Base-by-base conservation (phyloP, 2,113 vertebrate genomes). In the Python bivittatus region DNA sequence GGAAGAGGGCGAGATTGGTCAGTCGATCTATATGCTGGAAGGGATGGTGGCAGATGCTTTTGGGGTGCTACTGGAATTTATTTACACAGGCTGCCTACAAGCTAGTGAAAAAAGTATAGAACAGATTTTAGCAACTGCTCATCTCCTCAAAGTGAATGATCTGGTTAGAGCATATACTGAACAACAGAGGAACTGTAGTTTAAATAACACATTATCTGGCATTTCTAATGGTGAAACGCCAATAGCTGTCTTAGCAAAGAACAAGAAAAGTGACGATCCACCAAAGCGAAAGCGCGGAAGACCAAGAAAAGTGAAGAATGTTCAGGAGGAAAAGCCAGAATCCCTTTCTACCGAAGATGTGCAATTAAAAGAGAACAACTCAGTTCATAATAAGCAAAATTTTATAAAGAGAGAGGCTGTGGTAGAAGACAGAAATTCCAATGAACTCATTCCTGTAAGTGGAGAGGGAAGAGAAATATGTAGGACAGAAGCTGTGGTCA, bases 81-180 rank as follows among this genome's bases (percentile, higher is more conserved):
- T 99, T 94, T 99, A 99, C 97, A 99, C 98, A 0, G 98, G 98
- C 15, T 98, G 94, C 90, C 97, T 99, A 86, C 98, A 96, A 0
- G 97, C 99, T 88, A 98, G 97, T 93, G 97, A 98, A 93, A 98
- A 97, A 92, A 96, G 85, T 84, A 93, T 96, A 0, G 98, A 98
- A 91, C 98, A 99, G 93, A 98, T 99, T 25, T 95, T 99, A 96
- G 98, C 98, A 27, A 97, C 98, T 3, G 99, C 99, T 10, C 98
- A 97, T 17, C 97, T 98, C n/a, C 96, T 99, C 92, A 98, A 98
- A 95, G 98, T 99, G 86, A 96, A 95, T 23, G 98, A 99, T 89
- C 97, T 99, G 48, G 97, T 99, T 0, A 97, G 97, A 94, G 98
- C 97, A 27, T 98, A 98, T 22, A 72, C 96, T 1, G 98, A 98